Evolutionary conservation across 2,888 invertebrate species (phyloP), one percentile per base, ranked within the genome.

Genomic region (Ormia ochracea): DNA sequence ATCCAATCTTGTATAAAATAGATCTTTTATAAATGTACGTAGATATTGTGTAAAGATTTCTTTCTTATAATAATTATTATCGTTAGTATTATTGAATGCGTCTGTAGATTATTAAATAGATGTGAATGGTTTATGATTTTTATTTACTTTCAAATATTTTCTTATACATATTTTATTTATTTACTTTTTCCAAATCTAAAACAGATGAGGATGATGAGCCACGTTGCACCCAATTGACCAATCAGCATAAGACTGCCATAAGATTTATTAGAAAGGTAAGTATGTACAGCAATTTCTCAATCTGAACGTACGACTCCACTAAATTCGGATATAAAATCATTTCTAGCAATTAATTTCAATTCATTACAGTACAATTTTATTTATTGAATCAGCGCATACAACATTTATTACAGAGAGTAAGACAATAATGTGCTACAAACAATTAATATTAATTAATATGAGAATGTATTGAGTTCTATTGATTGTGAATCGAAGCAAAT

Each of bases 201-300:
- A 80, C 83, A 94, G 94, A 94, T 91, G 95, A 95, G 88, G 95
- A 95, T 85, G 95, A 95, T 85, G 94, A 94, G 90, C 94, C 94
- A 82, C 93, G 94, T 86, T 94, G 93, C 88, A 92, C 94, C 86
- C 94, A 96, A 86, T 91, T 97, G 86, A 97, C 97, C 78, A 94
- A 94, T 86, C 94, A 93, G 87, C 96, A 98, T 90, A 97, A 96
- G 91, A 94, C 94, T 83, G 97, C 96, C 84, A 97, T 98, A 89
- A 92, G 98, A 88, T 95, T 96, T 84, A 94, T 97, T 89, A 92
- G 98, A 91, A 96, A 97, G 94, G 96, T 96, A 92, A 90, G 92
- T 9, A 28, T n/a, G 41, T 33, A 5, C 19, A 21, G 21, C 21
- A n/a, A 10, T 9, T 23, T 31, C 9, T n/a, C n/a, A n/a, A n/a